Conservation (phyloP, 1,140 invertebrate species). For the Phthorimaea operculella region DNA sequence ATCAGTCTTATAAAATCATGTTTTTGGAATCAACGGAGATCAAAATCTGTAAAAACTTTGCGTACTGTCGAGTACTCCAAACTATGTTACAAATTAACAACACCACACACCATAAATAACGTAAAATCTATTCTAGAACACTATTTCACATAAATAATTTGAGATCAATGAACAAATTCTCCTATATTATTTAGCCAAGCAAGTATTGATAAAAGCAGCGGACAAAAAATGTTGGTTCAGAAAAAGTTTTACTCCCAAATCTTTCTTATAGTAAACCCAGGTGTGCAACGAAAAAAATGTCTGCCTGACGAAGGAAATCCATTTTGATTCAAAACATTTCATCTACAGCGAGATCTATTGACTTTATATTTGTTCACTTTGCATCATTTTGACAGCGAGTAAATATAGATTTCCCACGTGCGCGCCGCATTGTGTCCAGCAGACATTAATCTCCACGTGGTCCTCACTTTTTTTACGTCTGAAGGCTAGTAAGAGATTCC, state of each 20-base stretch:
- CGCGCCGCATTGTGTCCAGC: too few species aligned
- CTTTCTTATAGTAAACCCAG: constrained; percentile 32
- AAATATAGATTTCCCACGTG: background rate
- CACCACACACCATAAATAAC: constrained; percentile 47
- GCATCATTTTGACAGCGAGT: background rate
- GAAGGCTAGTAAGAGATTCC: too few species aligned
- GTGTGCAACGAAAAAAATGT: constrained; percentile 39
- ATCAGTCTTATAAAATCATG: constrained; percentile 32
- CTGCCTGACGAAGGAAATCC: background rate
- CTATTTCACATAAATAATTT: constrained; percentile 59
- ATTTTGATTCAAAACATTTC: constrained; percentile 21
- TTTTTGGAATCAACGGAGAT: constrained; percentile 53
- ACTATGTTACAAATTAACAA: constrained; percentile 22
- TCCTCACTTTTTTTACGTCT: too few species aligned
- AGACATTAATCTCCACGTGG: too few species aligned
- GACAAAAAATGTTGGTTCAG: constrained; percentile 2
- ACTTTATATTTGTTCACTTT: constrained; percentile 19
- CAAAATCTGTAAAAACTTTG: constrained; percentile 21
- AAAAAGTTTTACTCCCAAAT: constrained; percentile 8
- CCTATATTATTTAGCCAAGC: constrained; percentile 11
- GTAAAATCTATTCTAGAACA: constrained; percentile 37
- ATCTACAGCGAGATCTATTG: constrained; percentile 36
- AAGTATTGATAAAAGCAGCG: constrained; percentile 6
- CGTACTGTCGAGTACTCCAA: background rate
- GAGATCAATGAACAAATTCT: constrained; percentile 58